Evolutionary conservation across 2,888 invertebrate genomes (phyloP), one percentile per base, ranked within the genome.

Genomic region (Caenorhabditis sulstoni): DNA sequence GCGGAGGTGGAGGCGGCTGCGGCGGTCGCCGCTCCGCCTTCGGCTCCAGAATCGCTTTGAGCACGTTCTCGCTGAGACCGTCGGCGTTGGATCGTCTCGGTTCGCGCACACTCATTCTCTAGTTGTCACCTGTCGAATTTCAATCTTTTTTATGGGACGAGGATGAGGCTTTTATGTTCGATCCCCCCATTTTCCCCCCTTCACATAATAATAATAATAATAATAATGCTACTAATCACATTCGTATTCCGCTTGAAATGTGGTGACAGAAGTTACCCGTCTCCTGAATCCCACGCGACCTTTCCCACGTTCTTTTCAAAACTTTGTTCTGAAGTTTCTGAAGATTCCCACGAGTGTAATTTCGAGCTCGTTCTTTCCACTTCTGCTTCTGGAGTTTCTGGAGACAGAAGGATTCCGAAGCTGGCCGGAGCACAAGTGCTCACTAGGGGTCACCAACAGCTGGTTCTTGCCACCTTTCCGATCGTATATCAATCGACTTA

Each of bases 401-500:
- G 7, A 29, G 29, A 7, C 29, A 29, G 29, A n/a, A 44, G 44
- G 3, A n/a, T n/a, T 44, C 29, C 7, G 29, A 7, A 29, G 29
- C 29, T 29, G 4, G 4, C 4, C 7, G 29, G 29, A 29, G 52
- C 61, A 68, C 68, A 50, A 50, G 58, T 68, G n/a, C n/a, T n/a
- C n/a, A n/a, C 68, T 8, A 16, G 11, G n/a, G 41, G 53, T 23
- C 71, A 55, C 55, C 29, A 64, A 50, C 71, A 71, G 64, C 71
- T 71, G 71, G 49, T 29, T 62, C 29, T 71, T 70, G 58, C 52
- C 70, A 61, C 61, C 61, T 70, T 61, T 55, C 61, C 29, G 62
- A 62, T 62, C 71, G 71, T 71, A 71, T 71, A 71, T 71, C 71
- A 71, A 71, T 71, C 71, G 35, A 37, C 47, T 29, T 35, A 41